phyloP scores from a whole-genome alignment of 2,113 vertebrate genomes.

The Eleginops maclovinus region DNA sequence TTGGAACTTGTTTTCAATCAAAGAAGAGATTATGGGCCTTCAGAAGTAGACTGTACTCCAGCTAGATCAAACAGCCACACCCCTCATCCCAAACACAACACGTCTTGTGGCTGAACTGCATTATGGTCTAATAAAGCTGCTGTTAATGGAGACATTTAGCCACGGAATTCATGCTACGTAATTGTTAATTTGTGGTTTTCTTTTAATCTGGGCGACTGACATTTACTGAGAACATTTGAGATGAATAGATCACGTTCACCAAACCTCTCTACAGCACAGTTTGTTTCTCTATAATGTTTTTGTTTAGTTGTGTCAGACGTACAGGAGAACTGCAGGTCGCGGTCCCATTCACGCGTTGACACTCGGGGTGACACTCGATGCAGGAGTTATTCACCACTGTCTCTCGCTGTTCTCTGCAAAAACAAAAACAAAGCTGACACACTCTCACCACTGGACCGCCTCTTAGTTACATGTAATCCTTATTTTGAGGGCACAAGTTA shows the following conservation, averaged over 20 bases:
- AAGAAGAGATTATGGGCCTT: slow-evolving; percentile 15
- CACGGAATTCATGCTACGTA: slow-evolving; percentile 20
- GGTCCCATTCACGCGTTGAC: slow-evolving; percentile 84
- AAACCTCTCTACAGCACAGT: background rate
- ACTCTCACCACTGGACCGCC: background rate
- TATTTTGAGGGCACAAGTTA: slow-evolving; percentile 63
- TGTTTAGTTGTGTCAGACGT: slow-evolving; percentile 65
- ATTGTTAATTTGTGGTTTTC: slow-evolving; percentile 19
- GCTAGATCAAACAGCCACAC: slow-evolving; percentile 32
- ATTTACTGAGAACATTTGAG: background rate
- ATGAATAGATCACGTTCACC: background rate
- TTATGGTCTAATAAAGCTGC: slow-evolving; percentile 28
- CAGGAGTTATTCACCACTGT: slow-evolving; percentile 83
- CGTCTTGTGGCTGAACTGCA: slow-evolving; percentile 42
- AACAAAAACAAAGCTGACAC: slow-evolving; percentile 36
- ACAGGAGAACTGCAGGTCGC: slow-evolving; percentile 88
- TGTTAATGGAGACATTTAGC: slow-evolving; percentile 43
- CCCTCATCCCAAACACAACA: slow-evolving; percentile 42
- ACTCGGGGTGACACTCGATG: slow-evolving; percentile 88
- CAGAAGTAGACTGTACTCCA: slow-evolving; percentile 24
- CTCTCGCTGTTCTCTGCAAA: slow-evolving; percentile 86
- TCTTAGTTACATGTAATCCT: slow-evolving; percentile 14
- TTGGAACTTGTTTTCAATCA: slow-evolving; percentile 36
- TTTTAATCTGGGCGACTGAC: background rate
- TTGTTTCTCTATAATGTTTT: too few species aligned